Evolutionary conservation across 2,113 vertebrate species (phyloP), one percentile per base, ranked within the genome.

Genomic region (Dicentrarchus labrax): DNA sequence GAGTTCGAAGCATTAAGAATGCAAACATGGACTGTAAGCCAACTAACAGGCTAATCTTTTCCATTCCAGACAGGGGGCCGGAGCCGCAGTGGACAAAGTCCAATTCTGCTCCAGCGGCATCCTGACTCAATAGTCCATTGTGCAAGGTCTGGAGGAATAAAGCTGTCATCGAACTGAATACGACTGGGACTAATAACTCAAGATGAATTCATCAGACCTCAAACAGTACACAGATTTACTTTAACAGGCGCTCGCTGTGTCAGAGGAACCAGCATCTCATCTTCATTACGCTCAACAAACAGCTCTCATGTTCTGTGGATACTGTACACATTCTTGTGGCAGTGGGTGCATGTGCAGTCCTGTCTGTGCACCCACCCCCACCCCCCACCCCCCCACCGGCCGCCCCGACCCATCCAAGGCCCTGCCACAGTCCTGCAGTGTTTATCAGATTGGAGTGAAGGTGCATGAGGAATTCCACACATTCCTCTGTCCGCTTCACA

Each of bases 401-500:
- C 30, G 30, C 61, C 61, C 78, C 78, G 75, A 21, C 75, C 68
- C 78, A 87, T 66, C 79, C 62, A 51, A 67, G 53, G 68, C 68
- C 50, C 67, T 57, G 79, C 75, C 82, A 85, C 65, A 75, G 80
- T 82, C 89, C 84, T 71, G 83, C 83, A 85, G 53, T 72, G 82
- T 93, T 90, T 94, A 92, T 92, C 94, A 89, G 92, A 94, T 90
- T 76, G 88, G 85, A 83, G 79, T 4, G 72, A 91, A 93, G 91
- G 91, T 92, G 72, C 86, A 84, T 65, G 82, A 67, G 71, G 84
- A 93, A 96, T 96, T 95, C 93, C 93, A 83, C 54, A 88, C 93
- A 95, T 96, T 94, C 94, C 91, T 83, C 47, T 61, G 85, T 92
- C 84, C 76, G 50, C 80, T 82, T 54, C 43, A 45, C 50, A 85